These are phyloP conservation scores for Coendou prehensilis DNA, from an alignment of 2,797 vertebrate species.

Conservation along the genomic window DNA sequence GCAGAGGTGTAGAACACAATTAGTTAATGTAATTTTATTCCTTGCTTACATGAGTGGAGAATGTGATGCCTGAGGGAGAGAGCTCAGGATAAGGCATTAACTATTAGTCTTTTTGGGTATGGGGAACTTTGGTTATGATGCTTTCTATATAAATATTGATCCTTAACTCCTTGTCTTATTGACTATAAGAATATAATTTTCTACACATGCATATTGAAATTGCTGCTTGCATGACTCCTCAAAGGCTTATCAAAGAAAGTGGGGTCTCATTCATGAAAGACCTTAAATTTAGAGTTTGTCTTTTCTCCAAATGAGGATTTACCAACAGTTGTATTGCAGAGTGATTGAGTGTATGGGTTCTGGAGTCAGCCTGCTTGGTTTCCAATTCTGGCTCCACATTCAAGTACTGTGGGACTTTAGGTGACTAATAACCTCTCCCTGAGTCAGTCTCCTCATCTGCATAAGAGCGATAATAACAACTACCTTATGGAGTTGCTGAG, in stretches of 20 bases:
- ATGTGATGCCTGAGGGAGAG: neutral
- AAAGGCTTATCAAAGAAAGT: neutral
- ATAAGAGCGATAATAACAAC: neutral
- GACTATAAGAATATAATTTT: neutral
- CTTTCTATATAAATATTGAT: neutral
- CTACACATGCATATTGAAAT: neutral
- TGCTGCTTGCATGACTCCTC: neutral
- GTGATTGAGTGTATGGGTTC: neutral
- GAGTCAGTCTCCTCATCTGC: neutral
- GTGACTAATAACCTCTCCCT: neutral
- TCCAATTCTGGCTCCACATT: neutral
- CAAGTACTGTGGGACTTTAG: neutral
- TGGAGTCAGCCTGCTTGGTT: neutral
- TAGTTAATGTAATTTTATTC: constrained; percentile 18
- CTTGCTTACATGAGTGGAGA: neutral
- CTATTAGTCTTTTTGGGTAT: neutral
- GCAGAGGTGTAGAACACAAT: neutral
- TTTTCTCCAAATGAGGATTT: neutral
- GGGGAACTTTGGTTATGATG: neutral
- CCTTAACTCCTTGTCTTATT: neutral
- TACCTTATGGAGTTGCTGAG: neutral
- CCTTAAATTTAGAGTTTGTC: neutral
- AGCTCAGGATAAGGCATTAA: neutral
- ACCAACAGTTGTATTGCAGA: neutral
- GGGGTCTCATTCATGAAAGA: neutral